A percentile compares a stretch with the other conserved stretches of the same genome.
These are phyloP conservation scores for Tortricodes alternella DNA, from an alignment of 2,888 invertebrate species.

Conservation along the genomic window DNA sequence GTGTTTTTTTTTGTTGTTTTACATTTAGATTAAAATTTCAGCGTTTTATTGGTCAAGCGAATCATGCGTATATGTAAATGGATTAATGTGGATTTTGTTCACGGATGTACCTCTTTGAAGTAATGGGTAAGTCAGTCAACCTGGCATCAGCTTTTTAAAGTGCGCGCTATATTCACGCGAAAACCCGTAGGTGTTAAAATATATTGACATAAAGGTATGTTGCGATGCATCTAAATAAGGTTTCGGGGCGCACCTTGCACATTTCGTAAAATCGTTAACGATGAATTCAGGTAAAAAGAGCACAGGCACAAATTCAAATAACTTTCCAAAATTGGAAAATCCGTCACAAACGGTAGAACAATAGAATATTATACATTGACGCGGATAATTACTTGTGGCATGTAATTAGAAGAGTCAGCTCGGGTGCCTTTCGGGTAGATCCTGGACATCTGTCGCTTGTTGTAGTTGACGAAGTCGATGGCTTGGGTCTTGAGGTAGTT, in stretches of 20 bases:
- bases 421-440: slow-evolving; percentile 99
- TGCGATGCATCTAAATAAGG: neutral
- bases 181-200: neutral
- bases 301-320: no score
- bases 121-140: no score
- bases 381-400: slow-evolving; percentile 96
- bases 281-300: no score
- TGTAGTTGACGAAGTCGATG: slow-evolving; percentile 99
- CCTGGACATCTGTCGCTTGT: slow-evolving; percentile 99
- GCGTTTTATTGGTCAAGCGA: no score
- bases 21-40: no score
- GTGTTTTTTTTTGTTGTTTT: no score
- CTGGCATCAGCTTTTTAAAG: neutral
- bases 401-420: slow-evolving; percentile 99
- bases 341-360: no score
- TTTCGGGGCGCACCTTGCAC: neutral
- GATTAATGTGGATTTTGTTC: no score
- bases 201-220: neutral
- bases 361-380: no score
- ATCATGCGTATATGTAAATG: no score
- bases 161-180: neutral
- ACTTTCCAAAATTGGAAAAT: no score
- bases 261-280: neutral
- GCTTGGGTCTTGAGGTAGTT: slow-evolving; percentile 97
- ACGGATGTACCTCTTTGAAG: no score